Conservation (phyloP, 2,888 invertebrate species). For the Erpobdella octoculata region DNA sequence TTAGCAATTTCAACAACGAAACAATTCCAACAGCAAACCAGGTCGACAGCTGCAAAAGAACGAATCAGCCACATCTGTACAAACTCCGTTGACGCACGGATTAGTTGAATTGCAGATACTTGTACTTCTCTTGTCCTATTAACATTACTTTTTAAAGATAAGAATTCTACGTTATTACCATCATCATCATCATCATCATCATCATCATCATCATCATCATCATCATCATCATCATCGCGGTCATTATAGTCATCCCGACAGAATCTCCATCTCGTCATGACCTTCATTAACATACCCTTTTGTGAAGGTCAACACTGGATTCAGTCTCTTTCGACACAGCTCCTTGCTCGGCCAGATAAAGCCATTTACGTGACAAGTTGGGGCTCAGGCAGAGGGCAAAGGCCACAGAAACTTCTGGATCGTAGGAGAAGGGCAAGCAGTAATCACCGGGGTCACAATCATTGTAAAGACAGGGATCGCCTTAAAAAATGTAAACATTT, state of each 20-base stretch:
- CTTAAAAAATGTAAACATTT: no score
- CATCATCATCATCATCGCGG: conserved; percentile 32
- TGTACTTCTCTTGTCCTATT: neutral
- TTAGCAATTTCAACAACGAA: no score
- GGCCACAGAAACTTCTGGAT: neutral
- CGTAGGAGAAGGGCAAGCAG: neutral
- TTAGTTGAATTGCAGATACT: conserved; percentile 27
- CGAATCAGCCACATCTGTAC: conserved; percentile 39
- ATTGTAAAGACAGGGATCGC: neutral
- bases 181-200: conserved; percentile 34
- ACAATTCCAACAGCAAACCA: no score
- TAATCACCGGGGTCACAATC: neutral
- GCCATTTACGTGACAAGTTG: neutral
- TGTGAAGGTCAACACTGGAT: no score
- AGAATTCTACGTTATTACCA: neutral
- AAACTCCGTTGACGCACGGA: conserved; percentile 44
- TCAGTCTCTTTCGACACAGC: no score
- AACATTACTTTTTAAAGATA: no score
- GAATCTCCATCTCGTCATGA: no score
- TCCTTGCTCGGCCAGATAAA: neutral
- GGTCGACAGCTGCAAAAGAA: conserved; percentile 44
- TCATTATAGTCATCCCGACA: neutral
- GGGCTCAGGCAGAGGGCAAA: conserved; percentile 1
- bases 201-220: conserved; percentile 35
- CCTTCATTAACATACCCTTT: no score